Conservation (phyloP, 2,888 invertebrate species). For the Chesias legatella region DNA sequence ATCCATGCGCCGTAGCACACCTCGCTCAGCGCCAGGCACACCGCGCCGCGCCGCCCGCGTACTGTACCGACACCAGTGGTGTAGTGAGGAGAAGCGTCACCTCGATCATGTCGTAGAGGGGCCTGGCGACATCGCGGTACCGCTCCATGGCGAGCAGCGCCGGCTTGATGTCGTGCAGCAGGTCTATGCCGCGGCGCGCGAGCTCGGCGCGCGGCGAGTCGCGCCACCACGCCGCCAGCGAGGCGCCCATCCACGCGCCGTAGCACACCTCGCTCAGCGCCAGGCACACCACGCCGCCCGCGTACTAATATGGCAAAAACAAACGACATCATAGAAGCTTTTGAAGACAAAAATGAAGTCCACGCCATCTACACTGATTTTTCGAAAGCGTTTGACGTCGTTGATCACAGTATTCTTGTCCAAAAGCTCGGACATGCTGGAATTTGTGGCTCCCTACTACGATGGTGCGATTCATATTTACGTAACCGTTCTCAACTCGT, state of each 20-base stretch:
- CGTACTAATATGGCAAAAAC: conserved; percentile 50
- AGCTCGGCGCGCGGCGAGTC: conserved; percentile 66
- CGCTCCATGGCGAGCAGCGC: conserved; percentile 68
- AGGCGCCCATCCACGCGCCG: conserved; percentile 71
- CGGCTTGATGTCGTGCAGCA: conserved; percentile 72
- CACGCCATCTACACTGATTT: no score
- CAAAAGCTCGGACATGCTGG: no score
- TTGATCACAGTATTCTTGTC: no score
- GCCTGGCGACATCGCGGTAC: conserved; percentile 62
- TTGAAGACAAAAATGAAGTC: no score
- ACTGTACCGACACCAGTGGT: no score
- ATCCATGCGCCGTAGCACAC: conserved; percentile 73
- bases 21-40: conserved; percentile 61
- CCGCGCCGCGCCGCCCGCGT: conserved; percentile 61
- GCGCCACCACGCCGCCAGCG: conserved; percentile 71
- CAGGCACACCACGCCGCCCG: conserved; percentile 63
- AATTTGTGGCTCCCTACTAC: no score
- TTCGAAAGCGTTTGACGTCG: no score
- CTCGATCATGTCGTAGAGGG: conserved; percentile 70
- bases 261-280: conserved; percentile 65
- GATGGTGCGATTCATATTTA: no score
- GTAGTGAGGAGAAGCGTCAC: conserved; percentile 30
- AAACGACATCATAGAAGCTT: no score
- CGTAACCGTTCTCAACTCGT: no score
- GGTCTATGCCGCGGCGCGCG: conserved; percentile 65